phyloP scores from a whole-genome alignment of 2,888 invertebrate genomes.

The Barypeithes pellucidus region DNA sequence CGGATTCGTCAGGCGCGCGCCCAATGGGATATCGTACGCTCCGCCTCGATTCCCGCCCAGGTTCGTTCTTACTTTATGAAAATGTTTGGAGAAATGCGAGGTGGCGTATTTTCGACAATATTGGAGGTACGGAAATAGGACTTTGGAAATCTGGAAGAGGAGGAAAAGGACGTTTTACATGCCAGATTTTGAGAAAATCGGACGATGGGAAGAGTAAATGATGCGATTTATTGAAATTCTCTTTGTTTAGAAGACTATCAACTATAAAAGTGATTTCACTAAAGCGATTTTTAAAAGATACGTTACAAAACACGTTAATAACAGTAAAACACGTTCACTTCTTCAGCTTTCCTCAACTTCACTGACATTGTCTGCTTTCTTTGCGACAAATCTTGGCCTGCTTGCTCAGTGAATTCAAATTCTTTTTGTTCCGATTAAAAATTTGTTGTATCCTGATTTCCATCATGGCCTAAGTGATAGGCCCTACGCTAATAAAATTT shows the following conservation, averaged over 20 bases:
- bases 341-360: too few relatives aligned
- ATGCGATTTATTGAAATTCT: not conserved
- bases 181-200: conserved; percentile 1
- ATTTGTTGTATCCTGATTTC: too few relatives aligned
- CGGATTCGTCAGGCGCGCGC: conserved; percentile 43
- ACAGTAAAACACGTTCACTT: too few relatives aligned
- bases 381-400: too few relatives aligned
- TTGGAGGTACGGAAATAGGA: not conserved
- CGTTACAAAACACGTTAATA: too few relatives aligned
- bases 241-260: not conserved
- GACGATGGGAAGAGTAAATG: not conserved
- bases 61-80: not conserved
- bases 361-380: too few relatives aligned
- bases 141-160: not conserved
- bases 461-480: too few relatives aligned
- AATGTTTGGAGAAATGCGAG: conserved; percentile 19
- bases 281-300: not conserved
- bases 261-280: not conserved
- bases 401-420: too few relatives aligned
- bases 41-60: conserved; percentile 52
- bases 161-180: conserved; percentile 31
- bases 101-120: conserved; percentile 24
- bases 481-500: too few relatives aligned
- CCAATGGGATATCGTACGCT: conserved; percentile 52
- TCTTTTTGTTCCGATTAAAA: too few relatives aligned